Conservation (phyloP, 2,113 vertebrate genomes). For the Synchiropus splendidus region DNA sequence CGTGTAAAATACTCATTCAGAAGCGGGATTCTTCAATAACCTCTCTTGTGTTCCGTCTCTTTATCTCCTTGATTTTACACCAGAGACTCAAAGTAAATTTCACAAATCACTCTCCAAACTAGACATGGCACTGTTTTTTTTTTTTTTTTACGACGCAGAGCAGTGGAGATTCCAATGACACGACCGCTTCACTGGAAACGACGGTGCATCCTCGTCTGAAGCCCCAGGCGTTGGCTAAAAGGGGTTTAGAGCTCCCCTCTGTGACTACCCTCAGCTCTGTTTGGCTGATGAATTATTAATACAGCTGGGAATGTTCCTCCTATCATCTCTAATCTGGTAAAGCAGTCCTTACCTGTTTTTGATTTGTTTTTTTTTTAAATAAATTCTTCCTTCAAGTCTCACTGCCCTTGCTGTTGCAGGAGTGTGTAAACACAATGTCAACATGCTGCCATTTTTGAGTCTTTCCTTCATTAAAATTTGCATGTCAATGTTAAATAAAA, state of each 20-base stretch:
- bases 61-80: conserved; percentile 48
- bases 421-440: too few relatives aligned
- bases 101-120: conserved; percentile 23
- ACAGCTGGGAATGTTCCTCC: conserved; percentile 47
- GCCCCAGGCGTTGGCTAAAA: conserved; percentile 45
- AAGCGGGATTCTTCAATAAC: conserved; percentile 29
- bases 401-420: conserved; percentile 7
- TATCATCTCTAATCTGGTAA: conserved; percentile 38
- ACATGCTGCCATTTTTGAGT: too few relatives aligned
- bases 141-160: conserved; percentile 4
- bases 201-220: conserved; percentile 37
- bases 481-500: too few relatives aligned
- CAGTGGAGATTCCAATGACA: conserved; percentile 22
- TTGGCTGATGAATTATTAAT: conserved; percentile 66
- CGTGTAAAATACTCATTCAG: conserved; percentile 24
- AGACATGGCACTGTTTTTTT: conserved; percentile 9
- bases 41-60: conserved; percentile 23
- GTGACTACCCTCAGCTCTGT: conserved; percentile 45
- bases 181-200: conserved; percentile 17
- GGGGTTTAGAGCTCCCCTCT: conserved; percentile 32
- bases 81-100: conserved; percentile 34
- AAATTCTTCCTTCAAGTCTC: too few relatives aligned
- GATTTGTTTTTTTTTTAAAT: too few relatives aligned
- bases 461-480: too few relatives aligned
- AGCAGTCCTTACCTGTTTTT: conserved; percentile 40